Conservation (phyloP, 2,797 vertebrate species). For the Leontocebus nigricollis region DNA sequence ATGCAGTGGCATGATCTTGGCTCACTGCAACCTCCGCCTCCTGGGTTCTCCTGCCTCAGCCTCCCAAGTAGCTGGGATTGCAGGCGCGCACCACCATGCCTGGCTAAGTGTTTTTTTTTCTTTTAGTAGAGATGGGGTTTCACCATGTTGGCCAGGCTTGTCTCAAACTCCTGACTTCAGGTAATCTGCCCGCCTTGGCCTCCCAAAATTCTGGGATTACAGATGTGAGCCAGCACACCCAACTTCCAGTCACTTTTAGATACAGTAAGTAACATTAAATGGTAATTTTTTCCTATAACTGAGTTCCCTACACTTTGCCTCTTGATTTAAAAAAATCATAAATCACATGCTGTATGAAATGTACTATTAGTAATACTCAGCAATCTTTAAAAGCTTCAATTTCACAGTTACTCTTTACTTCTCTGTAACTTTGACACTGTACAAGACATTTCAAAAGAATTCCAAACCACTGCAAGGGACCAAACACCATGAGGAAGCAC, state of each 20-base stretch:
- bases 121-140: too few relatives aligned
- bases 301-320: neutral
- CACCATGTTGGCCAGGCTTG: too few relatives aligned
- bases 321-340: neutral
- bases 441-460: constrained; percentile 33
- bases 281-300: neutral
- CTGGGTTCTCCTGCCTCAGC: too few relatives aligned
- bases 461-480: neutral
- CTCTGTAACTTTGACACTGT: neutral
- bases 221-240: too few relatives aligned
- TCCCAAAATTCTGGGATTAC: too few relatives aligned
- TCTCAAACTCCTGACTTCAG: too few relatives aligned
- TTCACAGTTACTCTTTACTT: neutral
- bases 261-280: neutral
- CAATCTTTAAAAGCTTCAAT: neutral
- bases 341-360: neutral
- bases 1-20: too few relatives aligned
- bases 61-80: too few relatives aligned
- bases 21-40: too few relatives aligned
- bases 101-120: too few relatives aligned
- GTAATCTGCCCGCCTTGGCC: too few relatives aligned
- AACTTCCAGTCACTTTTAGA: neutral
- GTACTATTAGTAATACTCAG: constrained; percentile 20
- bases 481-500: constrained; percentile 7
- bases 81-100: fast-evolving